Conservation (phyloP, 2,113 vertebrate genomes). For the Sturnus vulgaris region DNA sequence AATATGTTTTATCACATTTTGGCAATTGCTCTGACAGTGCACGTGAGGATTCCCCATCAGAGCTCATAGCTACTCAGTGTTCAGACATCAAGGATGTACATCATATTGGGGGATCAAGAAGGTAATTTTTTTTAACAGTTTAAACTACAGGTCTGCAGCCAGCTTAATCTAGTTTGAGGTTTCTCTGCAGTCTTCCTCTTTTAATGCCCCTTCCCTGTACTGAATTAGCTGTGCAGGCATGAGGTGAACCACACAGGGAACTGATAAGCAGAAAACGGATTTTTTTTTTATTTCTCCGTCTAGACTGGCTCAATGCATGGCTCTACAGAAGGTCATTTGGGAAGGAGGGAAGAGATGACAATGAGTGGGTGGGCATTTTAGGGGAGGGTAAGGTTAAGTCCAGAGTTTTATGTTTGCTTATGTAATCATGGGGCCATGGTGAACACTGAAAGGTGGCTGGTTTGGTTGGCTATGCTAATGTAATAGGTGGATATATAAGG, state of each 20-base stretch:
- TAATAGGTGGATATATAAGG: background rate
- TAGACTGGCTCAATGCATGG: background rate
- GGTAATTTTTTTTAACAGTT: background rate
- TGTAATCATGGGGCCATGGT: background rate
- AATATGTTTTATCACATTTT: background rate
- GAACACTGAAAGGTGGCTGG: background rate
- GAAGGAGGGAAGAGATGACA: background rate
- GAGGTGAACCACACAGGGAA: background rate
- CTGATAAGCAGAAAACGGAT: background rate
- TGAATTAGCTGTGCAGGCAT: background rate
- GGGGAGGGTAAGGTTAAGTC: background rate
- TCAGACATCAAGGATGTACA: background rate
- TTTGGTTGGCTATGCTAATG: background rate
- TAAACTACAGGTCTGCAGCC: background rate
- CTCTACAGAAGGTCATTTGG: background rate
- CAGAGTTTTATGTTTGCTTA: rapidly evolving
- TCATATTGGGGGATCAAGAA: background rate
- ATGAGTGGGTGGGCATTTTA: background rate
- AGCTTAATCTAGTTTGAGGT: background rate
- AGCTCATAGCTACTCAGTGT: background rate
- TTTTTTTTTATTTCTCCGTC: background rate
- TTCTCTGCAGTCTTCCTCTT: background rate
- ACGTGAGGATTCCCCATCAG: background rate
- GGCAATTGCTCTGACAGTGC: background rate
- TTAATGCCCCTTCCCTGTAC: background rate